Base-by-base conservation (phyloP, 2,888 invertebrate species). In the Xanthia togata region DNA sequence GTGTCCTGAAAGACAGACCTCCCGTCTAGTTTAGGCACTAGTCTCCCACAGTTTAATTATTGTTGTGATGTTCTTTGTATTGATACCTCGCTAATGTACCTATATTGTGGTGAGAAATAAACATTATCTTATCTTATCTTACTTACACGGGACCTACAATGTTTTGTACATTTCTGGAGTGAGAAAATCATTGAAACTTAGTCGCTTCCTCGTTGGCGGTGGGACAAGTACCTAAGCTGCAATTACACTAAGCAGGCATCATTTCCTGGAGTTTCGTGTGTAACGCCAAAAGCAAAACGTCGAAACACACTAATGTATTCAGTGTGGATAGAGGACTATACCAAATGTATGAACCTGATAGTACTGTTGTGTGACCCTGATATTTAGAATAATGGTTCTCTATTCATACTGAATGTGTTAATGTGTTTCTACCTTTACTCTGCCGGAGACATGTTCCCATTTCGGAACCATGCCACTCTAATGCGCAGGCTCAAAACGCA, bases 401-500 rank as follows among this genome's bases (percentile, higher is more conserved):
- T 31, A 70, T 20, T 12, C 38, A n/a, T 20, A 12, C 38, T 44
- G 20, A 73, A 53, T 47, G 14, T 68, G 6, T 35, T 31, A 23
- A 9, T 60, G 20, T 60, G 41, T 59, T 76, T 17, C 2, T 23
- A 23, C 41, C 50, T 35, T 26, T 62, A 65, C 8, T 6, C 4
- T 31, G n/a, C 12, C 5, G 4, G 23, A 26, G n/a, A 23, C 26
- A 73, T 44, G 35, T 35, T 64, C 59, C 26, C 59, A 65, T 81
- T 74, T 59, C 23, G 3, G 41, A 57, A 64, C 57, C 23, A 57
- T 38, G 17, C 0, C 12, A 20, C 20, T 8, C 8, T 60, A 64
- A 26, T 11, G 50, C 53, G 26, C 50, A 38, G 4, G 1, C 53
- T 69, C 47, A 79, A 78, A n/a, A n/a, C n/a, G n/a, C n/a, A n/a